Conservation (phyloP, 2,113 vertebrate genomes). For the Grus americana region DNA sequence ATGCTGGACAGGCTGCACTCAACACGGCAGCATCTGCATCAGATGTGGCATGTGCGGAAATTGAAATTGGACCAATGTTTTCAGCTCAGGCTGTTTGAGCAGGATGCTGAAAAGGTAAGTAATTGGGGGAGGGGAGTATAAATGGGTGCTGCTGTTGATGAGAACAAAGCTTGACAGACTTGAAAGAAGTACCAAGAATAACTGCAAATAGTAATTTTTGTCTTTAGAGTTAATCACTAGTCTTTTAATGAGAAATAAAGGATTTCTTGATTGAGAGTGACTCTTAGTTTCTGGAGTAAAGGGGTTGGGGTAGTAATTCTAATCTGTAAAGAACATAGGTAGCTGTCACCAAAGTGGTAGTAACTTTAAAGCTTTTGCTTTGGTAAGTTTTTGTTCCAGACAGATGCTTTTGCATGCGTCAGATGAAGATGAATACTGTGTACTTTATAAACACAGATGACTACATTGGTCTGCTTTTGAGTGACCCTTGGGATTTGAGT, state of each 20-base stretch:
- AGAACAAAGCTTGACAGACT: background rate
- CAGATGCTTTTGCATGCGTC: background rate
- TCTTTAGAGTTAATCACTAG: background rate
- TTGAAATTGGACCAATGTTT: constrained; percentile 98
- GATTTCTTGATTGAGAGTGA: background rate
- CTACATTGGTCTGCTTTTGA: background rate
- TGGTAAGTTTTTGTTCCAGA: background rate
- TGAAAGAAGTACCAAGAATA: background rate
- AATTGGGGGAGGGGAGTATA: fast-evolving
- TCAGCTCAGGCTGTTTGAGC: constrained; percentile 95
- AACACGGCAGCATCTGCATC: constrained; percentile 95
- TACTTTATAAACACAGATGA: background rate
- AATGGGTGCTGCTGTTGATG: fast-evolving
- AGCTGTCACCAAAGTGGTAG: background rate
- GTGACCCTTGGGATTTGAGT: background rate
- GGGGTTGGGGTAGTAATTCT: background rate
- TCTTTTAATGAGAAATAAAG: background rate
- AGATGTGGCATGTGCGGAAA: constrained; percentile 97
- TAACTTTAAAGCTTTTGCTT: background rate
- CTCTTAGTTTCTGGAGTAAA: background rate
- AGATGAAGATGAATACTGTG: background rate
- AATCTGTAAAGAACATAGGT: background rate
- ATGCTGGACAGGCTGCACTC: constrained; percentile 94
- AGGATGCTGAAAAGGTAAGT: constrained; percentile 96
- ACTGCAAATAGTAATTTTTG: background rate